phyloP scores from a whole-genome alignment of 2,113 vertebrate genomes.

The Malaclemys terrapin region DNA sequence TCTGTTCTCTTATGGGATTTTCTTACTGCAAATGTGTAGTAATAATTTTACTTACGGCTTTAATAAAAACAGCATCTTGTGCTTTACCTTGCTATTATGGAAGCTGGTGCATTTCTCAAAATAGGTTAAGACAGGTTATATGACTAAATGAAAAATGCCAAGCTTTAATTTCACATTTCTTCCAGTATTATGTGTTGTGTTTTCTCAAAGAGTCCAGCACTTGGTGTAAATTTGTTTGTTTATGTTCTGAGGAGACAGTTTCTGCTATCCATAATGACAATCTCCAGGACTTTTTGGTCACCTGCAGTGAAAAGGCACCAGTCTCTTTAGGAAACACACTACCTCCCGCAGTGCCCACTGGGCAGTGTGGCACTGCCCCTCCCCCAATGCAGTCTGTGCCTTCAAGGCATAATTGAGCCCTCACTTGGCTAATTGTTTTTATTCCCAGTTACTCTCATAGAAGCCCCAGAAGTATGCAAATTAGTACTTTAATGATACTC shows the following conservation, averaged over 20 bases:
- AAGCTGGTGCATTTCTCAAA: too few relatives aligned
- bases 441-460: neutral
- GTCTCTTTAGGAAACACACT: neutral
- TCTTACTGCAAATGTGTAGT: neutral
- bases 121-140: neutral
- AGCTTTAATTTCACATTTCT: neutral
- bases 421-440: neutral
- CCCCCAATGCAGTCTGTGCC: neutral
- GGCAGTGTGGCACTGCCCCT: neutral
- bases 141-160: neutral
- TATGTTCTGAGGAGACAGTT: neutral
- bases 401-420: neutral
- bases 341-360: too few relatives aligned
- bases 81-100: too few relatives aligned
- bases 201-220: neutral
- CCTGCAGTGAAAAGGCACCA: neutral
- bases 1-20: neutral
- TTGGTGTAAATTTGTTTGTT: neutral
- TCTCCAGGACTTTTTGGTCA: neutral
- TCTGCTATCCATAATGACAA: neutral
- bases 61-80: too few relatives aligned
- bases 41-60: too few relatives aligned
- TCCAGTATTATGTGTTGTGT: neutral
- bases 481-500: neutral
- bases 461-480: neutral